phyloP scores from a whole-genome alignment of 2,888 invertebrate genomes.

The Macrophya alboannulata region DNA sequence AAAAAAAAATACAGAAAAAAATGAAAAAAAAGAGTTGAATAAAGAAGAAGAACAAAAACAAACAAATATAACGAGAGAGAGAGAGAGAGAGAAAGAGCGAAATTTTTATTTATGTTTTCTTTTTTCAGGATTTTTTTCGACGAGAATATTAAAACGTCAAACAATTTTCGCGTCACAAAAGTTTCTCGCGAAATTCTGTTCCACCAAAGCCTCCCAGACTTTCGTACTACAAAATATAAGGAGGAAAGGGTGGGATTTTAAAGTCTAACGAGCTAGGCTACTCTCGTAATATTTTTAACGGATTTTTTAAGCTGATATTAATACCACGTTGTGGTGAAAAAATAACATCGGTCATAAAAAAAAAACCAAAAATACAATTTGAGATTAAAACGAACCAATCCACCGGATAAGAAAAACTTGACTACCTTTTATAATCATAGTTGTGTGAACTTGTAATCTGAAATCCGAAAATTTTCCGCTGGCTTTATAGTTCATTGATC shows the following conservation, averaged over 20 bases:
- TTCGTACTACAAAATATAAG: constrained; percentile 5
- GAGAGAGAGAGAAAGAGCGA: neutral
- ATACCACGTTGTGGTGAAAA: neutral
- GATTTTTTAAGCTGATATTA: constrained; percentile 23
- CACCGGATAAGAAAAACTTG: neutral
- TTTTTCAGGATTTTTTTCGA: neutral
- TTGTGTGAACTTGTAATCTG: neutral
- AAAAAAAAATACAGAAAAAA: no score
- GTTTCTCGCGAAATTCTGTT: neutral
- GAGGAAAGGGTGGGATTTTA: constrained; percentile 12
- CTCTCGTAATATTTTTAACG: constrained; percentile 22
- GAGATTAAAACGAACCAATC: neutral
- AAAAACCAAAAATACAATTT: neutral
- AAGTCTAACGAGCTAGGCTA: constrained; percentile 35
- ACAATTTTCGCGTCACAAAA: neutral
- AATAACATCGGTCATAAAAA: neutral
- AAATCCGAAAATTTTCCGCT: neutral
- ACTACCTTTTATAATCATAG: neutral
- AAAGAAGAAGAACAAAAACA: neutral
- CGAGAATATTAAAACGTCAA: constrained; percentile 25
- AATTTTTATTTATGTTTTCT: neutral
- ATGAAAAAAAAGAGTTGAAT: neutral
- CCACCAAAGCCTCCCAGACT: neutral
- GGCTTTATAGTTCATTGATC: constrained; percentile 7
- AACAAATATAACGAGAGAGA: neutral